Conservation (phyloP, 2,888 invertebrate species). For the Drosophila longiperda region DNA sequence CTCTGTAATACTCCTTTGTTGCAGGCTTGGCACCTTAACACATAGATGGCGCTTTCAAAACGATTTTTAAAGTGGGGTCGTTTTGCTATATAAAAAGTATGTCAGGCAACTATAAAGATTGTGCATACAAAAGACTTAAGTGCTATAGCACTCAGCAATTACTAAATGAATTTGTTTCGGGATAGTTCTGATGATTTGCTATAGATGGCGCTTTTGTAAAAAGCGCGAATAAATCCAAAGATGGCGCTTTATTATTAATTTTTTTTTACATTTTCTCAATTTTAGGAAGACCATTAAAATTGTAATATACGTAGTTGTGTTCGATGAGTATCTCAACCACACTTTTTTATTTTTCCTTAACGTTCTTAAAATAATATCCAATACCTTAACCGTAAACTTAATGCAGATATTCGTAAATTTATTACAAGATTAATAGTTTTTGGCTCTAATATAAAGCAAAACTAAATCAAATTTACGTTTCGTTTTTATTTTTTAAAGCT, state of each 20-base stretch:
- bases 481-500: neutral
- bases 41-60: neutral
- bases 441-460: neutral
- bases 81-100: neutral
- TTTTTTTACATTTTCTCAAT: neutral
- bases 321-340: neutral
- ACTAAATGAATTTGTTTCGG: neutral
- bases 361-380: neutral
- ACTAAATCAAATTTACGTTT: neutral
- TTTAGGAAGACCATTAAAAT: neutral
- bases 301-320: neutral
- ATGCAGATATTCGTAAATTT: neutral
- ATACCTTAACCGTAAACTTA: neutral
- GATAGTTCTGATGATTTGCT: rapidly evolving
- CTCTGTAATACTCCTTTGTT: neutral
- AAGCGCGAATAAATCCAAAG: neutral
- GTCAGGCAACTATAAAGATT: neutral
- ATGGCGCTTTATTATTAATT: neutral
- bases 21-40: neutral
- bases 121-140: neutral
- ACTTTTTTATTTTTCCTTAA: neutral
- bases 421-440: neutral
- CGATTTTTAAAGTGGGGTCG: neutral
- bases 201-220: neutral
- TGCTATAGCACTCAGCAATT: neutral